Conservation (phyloP, 2,113 vertebrate species). For the Glaucidium brasilianum region DNA sequence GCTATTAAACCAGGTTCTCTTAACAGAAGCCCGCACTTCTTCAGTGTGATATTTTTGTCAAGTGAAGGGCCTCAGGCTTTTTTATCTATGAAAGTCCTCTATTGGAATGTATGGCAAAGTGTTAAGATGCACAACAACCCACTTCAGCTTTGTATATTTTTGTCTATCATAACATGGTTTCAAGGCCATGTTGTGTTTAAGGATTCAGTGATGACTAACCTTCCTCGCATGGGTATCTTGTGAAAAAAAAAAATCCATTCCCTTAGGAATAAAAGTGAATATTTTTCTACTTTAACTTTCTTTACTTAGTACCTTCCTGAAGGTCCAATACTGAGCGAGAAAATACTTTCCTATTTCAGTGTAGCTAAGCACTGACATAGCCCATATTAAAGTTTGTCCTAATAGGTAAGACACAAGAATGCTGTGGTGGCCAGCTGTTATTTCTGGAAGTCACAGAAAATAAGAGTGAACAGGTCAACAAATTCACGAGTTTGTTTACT, state of each 20-base stretch:
- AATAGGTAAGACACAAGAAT: not conserved
- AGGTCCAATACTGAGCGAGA: not conserved
- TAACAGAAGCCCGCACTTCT: fast-evolving
- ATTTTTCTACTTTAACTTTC: not conserved
- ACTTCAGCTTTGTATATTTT: not conserved
- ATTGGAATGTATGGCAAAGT: not conserved
- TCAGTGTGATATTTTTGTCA: not conserved
- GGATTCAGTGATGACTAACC: not conserved
- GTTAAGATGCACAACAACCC: not conserved
- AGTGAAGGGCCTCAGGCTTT: not conserved
- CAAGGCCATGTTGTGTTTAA: not conserved
- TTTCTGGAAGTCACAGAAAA: not conserved
- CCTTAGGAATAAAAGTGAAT: not conserved
- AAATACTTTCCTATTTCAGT: not conserved
- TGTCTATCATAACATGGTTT: not conserved
- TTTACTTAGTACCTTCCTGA: not conserved
- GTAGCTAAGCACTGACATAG: not conserved
- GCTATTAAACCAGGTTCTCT: not conserved
- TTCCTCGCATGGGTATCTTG: not conserved
- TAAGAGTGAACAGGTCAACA: not conserved
- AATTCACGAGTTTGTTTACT: not conserved
- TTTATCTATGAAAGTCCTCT: not conserved
- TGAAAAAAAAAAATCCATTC: not conserved
- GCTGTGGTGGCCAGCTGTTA: not conserved
- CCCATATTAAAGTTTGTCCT: not conserved